A percentile compares a stretch with the other conserved stretches of the same genome.
Conservation (phyloP, 2,797 vertebrate species). For the Bradypodion ventrale region DNA sequence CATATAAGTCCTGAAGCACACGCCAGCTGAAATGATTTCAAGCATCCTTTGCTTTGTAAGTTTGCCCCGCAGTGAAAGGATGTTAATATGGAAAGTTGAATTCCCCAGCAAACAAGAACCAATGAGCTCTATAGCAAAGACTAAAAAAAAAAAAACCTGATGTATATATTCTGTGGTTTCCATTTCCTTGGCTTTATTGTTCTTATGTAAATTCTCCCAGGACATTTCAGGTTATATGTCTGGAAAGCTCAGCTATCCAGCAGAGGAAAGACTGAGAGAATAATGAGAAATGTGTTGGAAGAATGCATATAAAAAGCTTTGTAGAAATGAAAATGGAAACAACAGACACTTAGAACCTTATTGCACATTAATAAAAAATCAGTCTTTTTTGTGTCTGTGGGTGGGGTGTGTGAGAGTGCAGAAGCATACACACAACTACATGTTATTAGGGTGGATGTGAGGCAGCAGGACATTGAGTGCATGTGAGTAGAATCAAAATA, state of each 20-base stretch:
- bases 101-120: conserved; percentile 65
- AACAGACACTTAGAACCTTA: conserved; percentile 75
- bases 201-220: conserved; percentile 78
- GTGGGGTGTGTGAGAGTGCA: conserved; percentile 11
- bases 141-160: conserved; percentile 59
- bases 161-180: conserved; percentile 72
- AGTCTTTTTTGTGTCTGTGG: conserved; percentile 37
- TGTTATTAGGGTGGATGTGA: conserved; percentile 21
- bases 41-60: conserved; percentile 43
- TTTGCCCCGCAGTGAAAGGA: conserved; percentile 58
- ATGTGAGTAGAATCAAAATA: conserved; percentile 23
- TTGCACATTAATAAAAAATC: conserved; percentile 54
- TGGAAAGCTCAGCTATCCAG: conserved; percentile 75
- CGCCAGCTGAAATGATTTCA: conserved; percentile 51
- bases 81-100: conserved; percentile 68
- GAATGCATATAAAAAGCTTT: conserved; percentile 79
- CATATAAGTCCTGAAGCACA: conserved; percentile 62
- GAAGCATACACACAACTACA: background rate
- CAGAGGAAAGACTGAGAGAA: conserved; percentile 72
- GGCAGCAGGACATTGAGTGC: background rate
- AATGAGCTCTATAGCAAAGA: conserved; percentile 57
- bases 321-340: conserved; percentile 79
- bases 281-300: conserved; percentile 80
- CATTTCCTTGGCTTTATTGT: conserved; percentile 74
- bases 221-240: conserved; percentile 78